Percentiles rank a stretch among this genome's conserved stretches.
Evolutionary conservation across 2,113 vertebrate genomes (phyloP).

Genomic region (Sula dactylatra): DNA sequence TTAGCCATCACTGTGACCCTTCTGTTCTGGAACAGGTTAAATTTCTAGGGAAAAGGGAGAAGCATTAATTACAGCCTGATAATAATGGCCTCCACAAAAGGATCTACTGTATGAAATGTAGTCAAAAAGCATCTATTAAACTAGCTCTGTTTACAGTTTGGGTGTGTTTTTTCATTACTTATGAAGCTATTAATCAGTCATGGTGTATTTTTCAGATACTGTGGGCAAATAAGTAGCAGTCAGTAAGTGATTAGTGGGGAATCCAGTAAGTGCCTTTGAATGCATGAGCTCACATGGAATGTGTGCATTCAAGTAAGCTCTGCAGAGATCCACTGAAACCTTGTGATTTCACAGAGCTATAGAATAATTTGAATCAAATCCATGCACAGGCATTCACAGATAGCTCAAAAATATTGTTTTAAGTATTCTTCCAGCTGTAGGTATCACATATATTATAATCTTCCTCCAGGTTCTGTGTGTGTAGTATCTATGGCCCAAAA

Average conservation of each 20-base stretch:
- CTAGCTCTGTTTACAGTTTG: background rate
- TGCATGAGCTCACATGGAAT: background rate
- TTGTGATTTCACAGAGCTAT: background rate
- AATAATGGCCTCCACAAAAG: background rate
- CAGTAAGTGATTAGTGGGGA: background rate
- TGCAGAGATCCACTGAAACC: background rate
- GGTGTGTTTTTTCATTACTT: background rate
- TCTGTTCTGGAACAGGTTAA: background rate
- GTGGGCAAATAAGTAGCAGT: background rate
- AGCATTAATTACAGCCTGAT: background rate
- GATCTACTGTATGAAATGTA: background rate
- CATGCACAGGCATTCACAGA: background rate
- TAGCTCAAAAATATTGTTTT: background rate
- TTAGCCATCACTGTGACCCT: background rate
- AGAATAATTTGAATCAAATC: background rate
- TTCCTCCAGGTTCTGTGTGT: background rate
- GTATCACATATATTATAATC: background rate
- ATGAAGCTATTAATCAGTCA: background rate
- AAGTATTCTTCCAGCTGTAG: background rate
- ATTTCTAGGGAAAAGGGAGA: background rate
- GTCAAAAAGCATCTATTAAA: background rate
- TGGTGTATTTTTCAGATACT: background rate
- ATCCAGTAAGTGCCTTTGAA: background rate
- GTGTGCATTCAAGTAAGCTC: background rate
- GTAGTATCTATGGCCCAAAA: constrained; percentile 23